Evolutionary conservation across 2,797 vertebrate species (phyloP).

Genomic region (Anguilla marmorata): DNA sequence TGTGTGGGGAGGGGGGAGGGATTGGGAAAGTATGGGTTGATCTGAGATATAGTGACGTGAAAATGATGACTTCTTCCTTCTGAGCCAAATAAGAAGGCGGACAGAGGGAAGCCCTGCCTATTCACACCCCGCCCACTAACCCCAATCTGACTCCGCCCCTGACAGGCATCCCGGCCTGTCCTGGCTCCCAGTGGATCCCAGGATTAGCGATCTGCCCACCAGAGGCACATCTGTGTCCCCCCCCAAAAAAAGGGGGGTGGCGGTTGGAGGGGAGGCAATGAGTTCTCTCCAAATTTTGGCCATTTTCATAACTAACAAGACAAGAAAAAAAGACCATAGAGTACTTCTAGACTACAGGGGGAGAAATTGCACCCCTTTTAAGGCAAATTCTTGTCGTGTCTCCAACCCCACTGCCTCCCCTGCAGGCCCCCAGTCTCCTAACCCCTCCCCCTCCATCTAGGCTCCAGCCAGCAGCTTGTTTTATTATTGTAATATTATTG

Average conservation of each 20-base stretch:
- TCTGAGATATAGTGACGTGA: neutral
- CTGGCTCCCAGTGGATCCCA: neutral
- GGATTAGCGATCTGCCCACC: neutral
- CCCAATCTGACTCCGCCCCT: neutral
- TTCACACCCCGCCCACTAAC: neutral
- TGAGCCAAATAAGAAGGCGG: neutral
- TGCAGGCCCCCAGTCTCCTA: neutral
- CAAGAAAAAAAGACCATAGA: slow-evolving; percentile 30
- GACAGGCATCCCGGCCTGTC: neutral
- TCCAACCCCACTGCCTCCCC: slow-evolving; percentile 52
- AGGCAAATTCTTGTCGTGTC: slow-evolving; percentile 67
- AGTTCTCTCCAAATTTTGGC: neutral
- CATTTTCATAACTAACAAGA: neutral
- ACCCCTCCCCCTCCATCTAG: neutral
- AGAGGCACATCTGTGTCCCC: neutral
- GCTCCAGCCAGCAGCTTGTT: slow-evolving; percentile 4
- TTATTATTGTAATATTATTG: slow-evolving; percentile 50
- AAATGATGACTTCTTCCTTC: neutral
- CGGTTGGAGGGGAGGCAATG: no score
- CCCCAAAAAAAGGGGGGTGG: neutral
- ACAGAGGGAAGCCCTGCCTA: neutral
- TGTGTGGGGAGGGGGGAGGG: neutral
- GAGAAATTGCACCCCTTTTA: slow-evolving; percentile 67
- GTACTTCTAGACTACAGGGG: slow-evolving; percentile 45
- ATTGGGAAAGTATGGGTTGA: neutral